phyloP scores from a whole-genome alignment of 2,888 invertebrate genomes.

The Callinectes sapidus region DNA sequence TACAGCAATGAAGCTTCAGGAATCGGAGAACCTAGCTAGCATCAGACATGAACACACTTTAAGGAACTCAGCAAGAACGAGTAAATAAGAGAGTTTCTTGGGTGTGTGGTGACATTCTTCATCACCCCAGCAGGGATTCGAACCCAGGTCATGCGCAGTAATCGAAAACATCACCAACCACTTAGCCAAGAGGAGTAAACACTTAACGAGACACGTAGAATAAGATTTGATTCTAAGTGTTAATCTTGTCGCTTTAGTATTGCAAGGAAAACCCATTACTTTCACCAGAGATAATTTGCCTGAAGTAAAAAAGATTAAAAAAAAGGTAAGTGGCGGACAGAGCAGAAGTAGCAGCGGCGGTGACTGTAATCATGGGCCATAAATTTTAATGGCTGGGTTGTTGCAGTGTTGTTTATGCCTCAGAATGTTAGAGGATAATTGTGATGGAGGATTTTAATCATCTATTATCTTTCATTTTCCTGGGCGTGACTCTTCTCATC shows the following conservation, averaged over 20 bases:
- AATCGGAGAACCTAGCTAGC: not conserved
- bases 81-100: not conserved
- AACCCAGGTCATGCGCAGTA: not conserved
- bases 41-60: not conserved
- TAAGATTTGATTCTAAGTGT: not conserved
- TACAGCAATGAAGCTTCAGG: not conserved
- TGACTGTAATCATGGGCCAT: constrained; percentile 40
- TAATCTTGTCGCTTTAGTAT: not conserved
- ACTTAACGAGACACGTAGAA: not conserved
- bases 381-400: constrained; percentile 20
- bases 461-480: constrained; percentile 1
- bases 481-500: constrained; percentile 8
- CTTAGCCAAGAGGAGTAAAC: not conserved
- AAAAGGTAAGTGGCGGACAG: not conserved
- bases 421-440: constrained; percentile 37
- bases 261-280: constrained; percentile 5
- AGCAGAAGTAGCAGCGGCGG: not conserved
- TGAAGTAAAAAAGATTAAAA: not conserved
- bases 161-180: not conserved
- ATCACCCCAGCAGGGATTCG: not conserved
- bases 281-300: not conserved
- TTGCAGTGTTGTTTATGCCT: constrained; percentile 7
- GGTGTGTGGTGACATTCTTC: not conserved
- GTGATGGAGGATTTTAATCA: constrained; percentile 27
- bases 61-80: not conserved